Conservation (phyloP, 2,797 vertebrate genomes). For the Graptemys geographica region DNA sequence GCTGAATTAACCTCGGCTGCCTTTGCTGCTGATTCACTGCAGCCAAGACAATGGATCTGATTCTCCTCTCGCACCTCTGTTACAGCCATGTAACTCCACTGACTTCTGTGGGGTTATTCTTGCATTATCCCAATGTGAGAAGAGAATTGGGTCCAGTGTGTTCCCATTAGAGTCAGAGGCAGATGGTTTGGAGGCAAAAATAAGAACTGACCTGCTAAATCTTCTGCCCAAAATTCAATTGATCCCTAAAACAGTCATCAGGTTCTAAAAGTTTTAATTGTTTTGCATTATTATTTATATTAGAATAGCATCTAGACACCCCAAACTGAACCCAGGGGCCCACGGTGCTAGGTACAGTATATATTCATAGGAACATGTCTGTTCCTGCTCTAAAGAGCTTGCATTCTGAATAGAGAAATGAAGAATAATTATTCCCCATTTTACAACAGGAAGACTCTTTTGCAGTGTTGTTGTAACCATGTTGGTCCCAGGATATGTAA, state of each 20-base stretch:
- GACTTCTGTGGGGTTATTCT: background rate
- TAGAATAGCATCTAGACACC: background rate
- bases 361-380: background rate
- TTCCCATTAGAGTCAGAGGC: background rate
- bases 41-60: rapidly evolving
- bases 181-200: background rate
- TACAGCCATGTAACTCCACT: background rate
- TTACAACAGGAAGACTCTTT: background rate
- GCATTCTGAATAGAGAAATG: background rate
- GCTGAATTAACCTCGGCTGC: background rate
- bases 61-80: background rate
- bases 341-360: background rate
- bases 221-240: background rate
- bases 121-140: background rate
- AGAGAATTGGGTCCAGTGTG: background rate
- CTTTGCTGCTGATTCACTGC: background rate
- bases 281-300: background rate
- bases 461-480: background rate
- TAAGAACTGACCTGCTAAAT: background rate
- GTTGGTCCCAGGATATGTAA: background rate
- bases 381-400: background rate
- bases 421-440: background rate
- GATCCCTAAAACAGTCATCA: background rate
- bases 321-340: background rate
- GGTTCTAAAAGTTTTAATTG: background rate